Conservation (phyloP, 2,113 vertebrate genomes). For the Nymphicus hollandicus region DNA sequence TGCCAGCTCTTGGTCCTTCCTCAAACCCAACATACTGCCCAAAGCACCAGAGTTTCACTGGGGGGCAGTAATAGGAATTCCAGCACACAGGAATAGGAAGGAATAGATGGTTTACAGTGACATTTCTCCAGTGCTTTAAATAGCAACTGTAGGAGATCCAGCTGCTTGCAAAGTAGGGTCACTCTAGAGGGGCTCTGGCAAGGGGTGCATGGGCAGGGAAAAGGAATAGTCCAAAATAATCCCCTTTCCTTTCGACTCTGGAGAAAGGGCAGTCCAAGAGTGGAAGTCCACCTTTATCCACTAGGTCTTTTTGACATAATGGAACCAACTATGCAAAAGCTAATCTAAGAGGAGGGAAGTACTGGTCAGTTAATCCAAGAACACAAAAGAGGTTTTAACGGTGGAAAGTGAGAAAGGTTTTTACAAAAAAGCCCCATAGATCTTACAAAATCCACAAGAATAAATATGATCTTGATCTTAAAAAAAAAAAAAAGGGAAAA, state of each 20-base stretch:
- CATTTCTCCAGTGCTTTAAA: background rate
- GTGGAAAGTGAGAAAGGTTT: background rate
- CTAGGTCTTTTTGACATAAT: background rate
- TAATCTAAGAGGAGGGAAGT: background rate
- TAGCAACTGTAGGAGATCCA: background rate
- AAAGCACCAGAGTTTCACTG: background rate
- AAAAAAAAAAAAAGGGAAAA: background rate
- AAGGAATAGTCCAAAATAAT: background rate
- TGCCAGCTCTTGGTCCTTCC: background rate
- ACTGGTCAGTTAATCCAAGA: background rate
- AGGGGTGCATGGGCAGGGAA: background rate
- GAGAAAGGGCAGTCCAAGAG: background rate
- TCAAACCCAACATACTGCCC: background rate
- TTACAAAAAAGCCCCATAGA: background rate
- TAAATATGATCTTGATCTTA: background rate
- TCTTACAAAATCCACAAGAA: background rate
- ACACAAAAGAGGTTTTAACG: background rate
- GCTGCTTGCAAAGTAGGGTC: background rate
- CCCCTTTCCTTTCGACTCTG: background rate
- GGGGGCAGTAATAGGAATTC: background rate
- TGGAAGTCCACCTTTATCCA: background rate
- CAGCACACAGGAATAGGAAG: background rate
- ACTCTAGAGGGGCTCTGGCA: background rate
- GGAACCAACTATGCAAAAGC: background rate
- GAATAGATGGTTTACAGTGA: background rate